These are phyloP conservation scores for Columba janthina DNA, from an alignment of 2,113 vertebrate genomes.

Conservation along the genomic window DNA sequence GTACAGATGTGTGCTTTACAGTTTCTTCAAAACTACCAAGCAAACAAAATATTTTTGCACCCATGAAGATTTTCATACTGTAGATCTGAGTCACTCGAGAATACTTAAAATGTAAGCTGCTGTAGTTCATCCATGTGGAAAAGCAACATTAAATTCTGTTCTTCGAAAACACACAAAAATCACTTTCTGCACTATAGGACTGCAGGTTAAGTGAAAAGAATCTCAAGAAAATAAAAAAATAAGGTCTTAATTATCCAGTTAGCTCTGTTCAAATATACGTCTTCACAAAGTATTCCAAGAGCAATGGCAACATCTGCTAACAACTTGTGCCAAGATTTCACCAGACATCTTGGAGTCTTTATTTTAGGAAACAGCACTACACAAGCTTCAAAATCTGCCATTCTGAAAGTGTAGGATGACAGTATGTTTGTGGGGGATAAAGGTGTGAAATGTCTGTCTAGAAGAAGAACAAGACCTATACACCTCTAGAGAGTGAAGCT, in stretches of 20 bases:
- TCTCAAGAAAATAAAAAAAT: constrained; percentile 20
- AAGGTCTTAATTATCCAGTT: constrained; percentile 15
- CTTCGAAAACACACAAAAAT: background rate
- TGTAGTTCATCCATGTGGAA: background rate
- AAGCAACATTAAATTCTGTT: background rate
- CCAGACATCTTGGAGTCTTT: constrained; percentile 72
- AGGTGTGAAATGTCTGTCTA: constrained; percentile 76
- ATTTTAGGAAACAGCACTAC: constrained; percentile 72
- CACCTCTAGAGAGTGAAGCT: constrained; percentile 67
- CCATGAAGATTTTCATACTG: constrained; percentile 58
- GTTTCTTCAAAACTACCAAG: constrained; percentile 48
- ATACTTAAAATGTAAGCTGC: constrained; percentile 37
- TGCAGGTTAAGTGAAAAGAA: background rate
- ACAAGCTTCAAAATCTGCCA: constrained; percentile 66
- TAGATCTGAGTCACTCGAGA: constrained; percentile 33
- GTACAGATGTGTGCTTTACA: constrained; percentile 66
- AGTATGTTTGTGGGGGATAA: constrained; percentile 74
- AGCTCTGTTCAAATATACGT: constrained; percentile 40
- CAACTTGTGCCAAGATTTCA: constrained; percentile 70
- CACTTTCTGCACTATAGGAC: constrained; percentile 11
- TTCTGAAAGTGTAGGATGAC: constrained; percentile 71
- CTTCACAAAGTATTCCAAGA: constrained; percentile 56
- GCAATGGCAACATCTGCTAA: constrained; percentile 74
- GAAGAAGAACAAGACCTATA: constrained; percentile 73
- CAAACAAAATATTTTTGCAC: constrained; percentile 72